Percentiles rank a stretch among this genome's conserved stretches.
Conservation (phyloP, 2,113 vertebrate species). For the Rhadina sibilatrix region DNA sequence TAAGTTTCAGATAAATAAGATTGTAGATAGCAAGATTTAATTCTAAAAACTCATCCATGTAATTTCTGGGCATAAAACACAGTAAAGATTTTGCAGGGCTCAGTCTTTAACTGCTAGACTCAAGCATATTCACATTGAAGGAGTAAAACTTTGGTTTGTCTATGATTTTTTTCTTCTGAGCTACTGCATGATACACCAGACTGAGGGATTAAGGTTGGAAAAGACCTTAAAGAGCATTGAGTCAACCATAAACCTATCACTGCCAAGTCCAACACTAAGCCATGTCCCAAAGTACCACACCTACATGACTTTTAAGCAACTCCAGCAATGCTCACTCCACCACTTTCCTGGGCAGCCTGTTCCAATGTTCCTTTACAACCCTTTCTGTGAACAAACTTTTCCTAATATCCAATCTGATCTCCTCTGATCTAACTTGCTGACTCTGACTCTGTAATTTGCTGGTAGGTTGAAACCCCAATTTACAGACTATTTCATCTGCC, state of each 20-base stretch:
- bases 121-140: background rate
- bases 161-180: background rate
- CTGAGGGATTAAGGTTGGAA: background rate
- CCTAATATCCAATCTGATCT: background rate
- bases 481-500: background rate
- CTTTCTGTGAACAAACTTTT: background rate
- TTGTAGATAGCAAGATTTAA: background rate
- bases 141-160: background rate
- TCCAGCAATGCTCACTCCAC: background rate
- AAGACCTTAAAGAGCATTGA: background rate
- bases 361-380: background rate
- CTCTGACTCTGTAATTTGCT: background rate
- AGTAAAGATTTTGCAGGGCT: background rate
- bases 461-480: accelerated
- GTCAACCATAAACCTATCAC: background rate
- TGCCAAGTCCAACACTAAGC: background rate
- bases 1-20: background rate
- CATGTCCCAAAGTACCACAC: background rate
- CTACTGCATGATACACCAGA: background rate
- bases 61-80: background rate
- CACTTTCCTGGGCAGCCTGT: background rate
- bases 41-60: background rate
- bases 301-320: background rate
- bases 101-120: background rate
- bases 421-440: background rate